phyloP scores from a whole-genome alignment of 2,888 invertebrate genomes.

The Hipparchia sbordonii region DNA sequence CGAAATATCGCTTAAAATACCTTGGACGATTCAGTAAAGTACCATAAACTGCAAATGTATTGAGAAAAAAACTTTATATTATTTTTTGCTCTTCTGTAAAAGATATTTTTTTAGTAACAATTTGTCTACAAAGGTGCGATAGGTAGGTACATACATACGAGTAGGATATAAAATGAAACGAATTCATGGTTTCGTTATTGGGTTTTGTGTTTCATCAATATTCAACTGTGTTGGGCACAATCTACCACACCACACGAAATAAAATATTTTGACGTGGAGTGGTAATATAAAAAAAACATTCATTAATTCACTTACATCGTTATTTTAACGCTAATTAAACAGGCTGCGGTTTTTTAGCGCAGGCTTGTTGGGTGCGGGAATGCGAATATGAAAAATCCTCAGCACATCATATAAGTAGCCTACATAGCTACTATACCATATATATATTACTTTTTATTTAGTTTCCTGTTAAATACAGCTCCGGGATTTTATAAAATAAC shows the following conservation, averaged over 20 bases:
- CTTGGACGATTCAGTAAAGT: too few species aligned
- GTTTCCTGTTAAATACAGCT: not conserved
- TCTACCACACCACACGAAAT: not conserved
- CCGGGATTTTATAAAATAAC: not conserved
- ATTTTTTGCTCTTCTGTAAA: too few species aligned
- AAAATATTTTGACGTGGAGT: slow-evolving; percentile 15
- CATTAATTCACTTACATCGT: slow-evolving; percentile 68
- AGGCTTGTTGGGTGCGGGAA: slow-evolving; percentile 49
- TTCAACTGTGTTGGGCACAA: slow-evolving; percentile 4
- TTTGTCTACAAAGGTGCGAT: too few species aligned
- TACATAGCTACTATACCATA: not conserved
- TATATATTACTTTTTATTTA: slow-evolving; percentile 4
- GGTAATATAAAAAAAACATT: slow-evolving; percentile 32
- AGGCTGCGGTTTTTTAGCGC: slow-evolving; percentile 58
- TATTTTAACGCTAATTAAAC: slow-evolving; percentile 79
- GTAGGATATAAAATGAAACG: too few species aligned
- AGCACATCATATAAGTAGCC: not conserved
- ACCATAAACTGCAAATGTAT: too few species aligned
- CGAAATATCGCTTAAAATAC: too few species aligned
- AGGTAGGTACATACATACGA: too few species aligned
- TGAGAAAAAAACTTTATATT: too few species aligned
- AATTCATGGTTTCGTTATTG: not conserved
- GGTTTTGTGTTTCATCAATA: not conserved
- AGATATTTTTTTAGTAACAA: too few species aligned
- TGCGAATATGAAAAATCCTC: slow-evolving; percentile 41